Evolutionary conservation across 1,140 invertebrate genomes (phyloP).

Genomic region (Drosophila micromelanica): DNA sequence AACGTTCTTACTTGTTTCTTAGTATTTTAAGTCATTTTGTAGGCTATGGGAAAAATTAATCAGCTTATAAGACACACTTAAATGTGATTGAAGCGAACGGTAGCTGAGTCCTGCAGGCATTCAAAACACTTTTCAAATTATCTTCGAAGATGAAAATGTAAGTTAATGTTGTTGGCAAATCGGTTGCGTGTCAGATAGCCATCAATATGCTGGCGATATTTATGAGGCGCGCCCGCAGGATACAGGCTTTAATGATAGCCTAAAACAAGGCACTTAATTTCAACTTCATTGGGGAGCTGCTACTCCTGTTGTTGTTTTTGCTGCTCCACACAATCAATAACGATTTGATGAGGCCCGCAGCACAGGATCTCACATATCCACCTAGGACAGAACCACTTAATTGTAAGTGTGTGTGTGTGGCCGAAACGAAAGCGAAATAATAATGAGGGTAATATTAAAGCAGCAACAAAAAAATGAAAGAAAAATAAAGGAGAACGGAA

Average conservation of each 20-base stretch:
- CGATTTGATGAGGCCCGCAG: conserved; percentile 69
- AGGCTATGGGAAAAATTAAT: conserved; percentile 16
- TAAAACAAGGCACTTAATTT: conserved; percentile 78
- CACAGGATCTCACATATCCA: conserved; percentile 70
- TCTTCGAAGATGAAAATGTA: conserved; percentile 44
- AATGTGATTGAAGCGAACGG: conserved; percentile 43
- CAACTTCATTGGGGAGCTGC: conserved; percentile 49
- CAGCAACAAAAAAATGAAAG: conserved; percentile 3
- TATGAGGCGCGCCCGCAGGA: conserved; percentile 79
- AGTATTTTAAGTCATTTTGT: background rate
- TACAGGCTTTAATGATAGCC: conserved; percentile 80
- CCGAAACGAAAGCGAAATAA: conserved; percentile 76
- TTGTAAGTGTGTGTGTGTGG: conserved; percentile 45
- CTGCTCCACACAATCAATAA: conserved; percentile 70
- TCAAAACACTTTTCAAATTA: conserved; percentile 78
- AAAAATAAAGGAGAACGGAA: background rate
- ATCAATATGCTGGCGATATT: conserved; percentile 82
- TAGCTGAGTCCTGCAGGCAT: conserved; percentile 55
- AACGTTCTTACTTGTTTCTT: too few relatives aligned
- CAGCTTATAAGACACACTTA: conserved; percentile 14
- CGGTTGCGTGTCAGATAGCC: conserved; percentile 75
- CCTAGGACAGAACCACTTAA: conserved; percentile 71
- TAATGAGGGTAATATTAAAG: conserved; percentile 78
- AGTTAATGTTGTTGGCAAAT: conserved; percentile 37
- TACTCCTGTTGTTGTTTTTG: background rate